Conservation (phyloP, 2,888 invertebrate species). For the Eledone cirrhosa region DNA sequence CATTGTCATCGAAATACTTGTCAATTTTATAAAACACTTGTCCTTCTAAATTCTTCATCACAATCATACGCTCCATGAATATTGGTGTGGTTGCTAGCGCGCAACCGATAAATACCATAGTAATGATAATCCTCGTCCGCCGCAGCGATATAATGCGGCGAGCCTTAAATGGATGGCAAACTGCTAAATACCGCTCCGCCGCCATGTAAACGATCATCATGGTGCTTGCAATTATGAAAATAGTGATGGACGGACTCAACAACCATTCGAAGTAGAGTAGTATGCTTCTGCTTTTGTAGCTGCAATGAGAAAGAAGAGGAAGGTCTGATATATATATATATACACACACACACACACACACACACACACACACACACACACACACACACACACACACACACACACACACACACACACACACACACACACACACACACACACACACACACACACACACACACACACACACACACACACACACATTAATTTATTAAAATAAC, state of each 20-base stretch:
- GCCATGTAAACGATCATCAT: constrained; percentile 65
- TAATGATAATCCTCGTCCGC: constrained; percentile 56
- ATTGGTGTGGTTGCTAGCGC: constrained; percentile 52
- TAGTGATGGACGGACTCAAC: constrained; percentile 55
- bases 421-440: too few species aligned
- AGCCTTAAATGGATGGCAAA: constrained; percentile 64
- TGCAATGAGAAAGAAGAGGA: constrained; percentile 3
- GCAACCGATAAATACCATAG: constrained; percentile 49
- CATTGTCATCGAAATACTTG: constrained; percentile 39
- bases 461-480: too few species aligned
- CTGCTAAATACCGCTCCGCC: constrained; percentile 62
- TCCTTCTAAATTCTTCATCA: constrained; percentile 37
- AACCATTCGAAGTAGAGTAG: constrained; percentile 54
- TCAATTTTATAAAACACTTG: constrained; percentile 42
- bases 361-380: too few species aligned
- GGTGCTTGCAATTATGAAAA: constrained; percentile 62
- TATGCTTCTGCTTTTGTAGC: constrained; percentile 38
- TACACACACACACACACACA: neutral
- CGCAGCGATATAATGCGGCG: constrained; percentile 58
- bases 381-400: too few species aligned
- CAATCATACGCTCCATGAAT: constrained; percentile 50
- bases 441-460: too few species aligned
- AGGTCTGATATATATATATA: neutral
- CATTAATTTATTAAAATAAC: too few species aligned
- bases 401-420: too few species aligned